Evolutionary conservation across 1,140 invertebrate genomes (phyloP), one percentile per base, ranked within the genome.

Genomic region (Macrosteles quadrilineatus): DNA sequence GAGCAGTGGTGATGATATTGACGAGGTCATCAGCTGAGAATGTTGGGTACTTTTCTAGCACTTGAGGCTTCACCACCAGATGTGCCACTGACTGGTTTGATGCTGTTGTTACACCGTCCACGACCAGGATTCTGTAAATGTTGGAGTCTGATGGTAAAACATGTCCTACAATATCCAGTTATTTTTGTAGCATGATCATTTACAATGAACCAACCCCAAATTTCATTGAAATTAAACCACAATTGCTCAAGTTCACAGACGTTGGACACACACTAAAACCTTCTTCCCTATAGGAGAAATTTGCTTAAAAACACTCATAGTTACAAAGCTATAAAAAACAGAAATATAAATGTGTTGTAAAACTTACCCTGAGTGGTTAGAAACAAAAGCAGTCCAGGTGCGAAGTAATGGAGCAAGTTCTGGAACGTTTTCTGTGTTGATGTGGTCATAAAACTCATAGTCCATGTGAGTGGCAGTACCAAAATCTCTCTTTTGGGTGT

Each of bases 401-500:
- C 86, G 80, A 2, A 93, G 77, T 76, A 90, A 81, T 53, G 87
- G 82, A 71, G 85, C 83, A 0, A 83, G 85, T 75, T 87, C 84
- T 0, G 84, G 81, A 62, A 82, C 81, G 72, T 91, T 83, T 72
- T 82, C 84, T 1, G 88, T 90, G 70, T 87, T 86, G 40, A 85
- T 85, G 70, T 91, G 89, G n/a, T 79, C 64, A 0, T 87, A 77
- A 70, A 85, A 88, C n/a, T 83, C 81, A 67, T 88, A 85, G 12
- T 75, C 71, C 12, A 45, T n/a, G 23, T 75, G 71, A 2, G 75
- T 72, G 3, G 21, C 25, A 9, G 1, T 30, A 1, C 78, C 77
- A 32, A 64, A 31, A n/a, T 31, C 50, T 29, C 21, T 47, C 17
- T 27, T 23, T 21, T 23, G 19, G 1, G 67, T 12, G 23, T 84